A percentile compares a stretch with the other conserved stretches of the same genome.
phyloP scores from a whole-genome alignment of 2,113 vertebrate species.

The Notiomystis cincta region DNA sequence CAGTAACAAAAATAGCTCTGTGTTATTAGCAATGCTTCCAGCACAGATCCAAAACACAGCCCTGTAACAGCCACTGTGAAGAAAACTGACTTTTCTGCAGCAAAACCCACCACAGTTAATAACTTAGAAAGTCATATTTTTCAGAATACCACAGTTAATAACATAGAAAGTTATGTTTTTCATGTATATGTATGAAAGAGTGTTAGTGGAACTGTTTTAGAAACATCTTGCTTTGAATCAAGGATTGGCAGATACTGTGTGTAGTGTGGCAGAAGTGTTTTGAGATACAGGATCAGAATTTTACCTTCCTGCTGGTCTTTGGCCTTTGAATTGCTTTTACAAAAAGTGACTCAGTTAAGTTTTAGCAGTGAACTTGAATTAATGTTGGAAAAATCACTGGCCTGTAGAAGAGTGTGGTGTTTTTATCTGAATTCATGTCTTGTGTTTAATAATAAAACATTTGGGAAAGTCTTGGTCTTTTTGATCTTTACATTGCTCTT shows the following conservation, averaged over 20 bases:
- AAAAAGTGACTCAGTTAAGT: not conserved
- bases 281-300: not conserved
- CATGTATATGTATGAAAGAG: accelerated
- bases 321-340: not conserved
- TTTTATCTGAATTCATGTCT: not conserved
- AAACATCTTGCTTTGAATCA: not conserved
- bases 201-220: not conserved
- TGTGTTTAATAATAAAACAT: accelerated
- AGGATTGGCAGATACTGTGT: not conserved
- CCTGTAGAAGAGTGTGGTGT: not conserved
- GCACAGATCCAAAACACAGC: not conserved
- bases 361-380: not conserved
- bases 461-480: not conserved
- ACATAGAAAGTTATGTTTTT: not conserved
- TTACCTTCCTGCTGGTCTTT: not conserved
- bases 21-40: not conserved
- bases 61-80: not conserved
- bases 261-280: not conserved
- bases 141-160: no score
- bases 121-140: not conserved
- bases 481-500: not conserved
- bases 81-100: not conserved
- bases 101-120: not conserved
- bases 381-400: not conserved
- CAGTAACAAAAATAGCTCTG: not conserved